Evolutionary conservation across 2,797 vertebrate genomes (phyloP), one percentile per base, ranked within the genome.

Genomic region (Coregonus ussuriensis): DNA sequence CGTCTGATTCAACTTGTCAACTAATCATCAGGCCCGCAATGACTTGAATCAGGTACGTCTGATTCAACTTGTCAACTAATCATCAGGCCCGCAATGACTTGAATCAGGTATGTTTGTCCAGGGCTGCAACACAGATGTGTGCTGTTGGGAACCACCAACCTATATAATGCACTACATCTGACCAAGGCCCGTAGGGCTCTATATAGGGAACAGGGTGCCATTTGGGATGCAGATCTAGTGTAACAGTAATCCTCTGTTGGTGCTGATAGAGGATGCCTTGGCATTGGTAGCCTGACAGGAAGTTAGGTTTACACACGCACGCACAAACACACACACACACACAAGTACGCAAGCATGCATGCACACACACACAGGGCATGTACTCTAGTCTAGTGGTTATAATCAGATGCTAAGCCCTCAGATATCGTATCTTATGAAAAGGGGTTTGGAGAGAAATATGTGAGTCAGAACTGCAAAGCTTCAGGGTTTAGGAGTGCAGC

Each of bases 251-350:
- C 4, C 18, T 6, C 56, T 59, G 9, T n/a, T 59, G 54, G 54
- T 56, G 54, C 16, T 18, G 54, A 18, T 16, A 7, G 54, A 56
- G 18, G 54, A n/a, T 6, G 54, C n/a, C 54, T n/a, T 6, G n/a
- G 54, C 76, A 80, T 74, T 72, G 59, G 80, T 69, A 47, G 62
- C 80, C 71, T 21, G 68, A 71, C 78, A 51, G 54, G 29, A 63
- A 62, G 6, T 21, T 4, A 65, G 51, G 14, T 31, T 66, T 2
- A 66, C 5, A 54, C 37, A 47, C 41, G 7, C 41, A 11, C 9
- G 7, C 41, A 47, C 41, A 11, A 7, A 47, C 41, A 47, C 41
- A 47, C 41, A 47, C 14, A 54, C 53, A 16, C 53, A 16, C 53
- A 54, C 53, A 54, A 25, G 25, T 14, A 15, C 53, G 4, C 53